These are phyloP conservation scores for Xanthorhoe spadicearia DNA, from an alignment of 2,888 invertebrate species.

Conservation along the genomic window DNA sequence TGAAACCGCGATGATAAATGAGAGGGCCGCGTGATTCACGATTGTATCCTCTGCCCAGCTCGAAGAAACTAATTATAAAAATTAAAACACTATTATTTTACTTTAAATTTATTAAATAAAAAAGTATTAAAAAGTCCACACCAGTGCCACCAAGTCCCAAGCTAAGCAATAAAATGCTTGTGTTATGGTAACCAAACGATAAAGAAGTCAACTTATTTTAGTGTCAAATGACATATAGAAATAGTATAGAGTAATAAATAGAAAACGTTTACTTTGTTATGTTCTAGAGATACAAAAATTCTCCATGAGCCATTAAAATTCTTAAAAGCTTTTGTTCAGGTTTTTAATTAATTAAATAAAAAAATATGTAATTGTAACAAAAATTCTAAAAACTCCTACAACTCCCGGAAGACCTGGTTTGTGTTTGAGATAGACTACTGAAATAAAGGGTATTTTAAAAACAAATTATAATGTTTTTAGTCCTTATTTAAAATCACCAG, in stretches of 20 bases:
- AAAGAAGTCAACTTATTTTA: too few relatives aligned
- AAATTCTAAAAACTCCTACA: conserved; percentile 9
- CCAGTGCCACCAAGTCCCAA: too few relatives aligned
- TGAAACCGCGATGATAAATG: conserved; percentile 65
- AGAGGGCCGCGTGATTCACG: conserved; percentile 62
- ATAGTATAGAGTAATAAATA: too few relatives aligned
- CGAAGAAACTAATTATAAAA: conserved; percentile 42
- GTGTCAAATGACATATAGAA: too few relatives aligned
- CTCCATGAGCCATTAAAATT: neutral
- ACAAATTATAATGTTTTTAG: conserved; percentile 57
- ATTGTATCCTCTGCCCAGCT: conserved; percentile 45
- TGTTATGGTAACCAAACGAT: too few relatives aligned
- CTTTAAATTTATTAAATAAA: too few relatives aligned
- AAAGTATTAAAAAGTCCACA: too few relatives aligned
- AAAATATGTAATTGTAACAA: neutral
- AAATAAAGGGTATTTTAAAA: conserved; percentile 47
- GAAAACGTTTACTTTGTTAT: too few relatives aligned
- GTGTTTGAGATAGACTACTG: conserved; percentile 33
- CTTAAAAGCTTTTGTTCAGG: neutral
- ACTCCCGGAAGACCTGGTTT: conserved; percentile 34
- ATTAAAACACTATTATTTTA: conserved; percentile 34
- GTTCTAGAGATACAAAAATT: too few relatives aligned
- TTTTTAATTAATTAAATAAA: neutral
- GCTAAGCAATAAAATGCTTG: too few relatives aligned
- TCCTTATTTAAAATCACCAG: conserved; percentile 62